Evolutionary conservation across 1,140 invertebrate species (phyloP).

Genomic region (Drosophila tani): DNA sequence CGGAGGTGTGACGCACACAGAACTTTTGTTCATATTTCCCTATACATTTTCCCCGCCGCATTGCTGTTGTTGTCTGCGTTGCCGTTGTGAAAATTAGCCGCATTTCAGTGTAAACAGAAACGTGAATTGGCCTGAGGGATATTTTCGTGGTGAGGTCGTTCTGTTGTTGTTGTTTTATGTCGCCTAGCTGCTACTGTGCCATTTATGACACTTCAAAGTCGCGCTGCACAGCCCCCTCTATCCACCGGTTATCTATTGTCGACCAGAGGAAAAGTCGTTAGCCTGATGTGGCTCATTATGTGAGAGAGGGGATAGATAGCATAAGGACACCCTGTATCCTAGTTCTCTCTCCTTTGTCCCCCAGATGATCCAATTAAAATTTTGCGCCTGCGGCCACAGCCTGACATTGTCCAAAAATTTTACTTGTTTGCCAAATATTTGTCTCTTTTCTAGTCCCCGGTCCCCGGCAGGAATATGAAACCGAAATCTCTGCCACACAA

Average conservation of each 20-base stretch:
- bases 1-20: constrained; percentile 54
- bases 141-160: constrained; percentile 34
- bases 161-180: constrained; percentile 39
- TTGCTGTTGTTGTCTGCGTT: constrained; percentile 37
- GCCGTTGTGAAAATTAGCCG: constrained; percentile 67
- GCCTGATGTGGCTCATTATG: constrained; percentile 70
- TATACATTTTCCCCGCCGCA: constrained; percentile 49
- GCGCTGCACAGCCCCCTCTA: constrained; percentile 13
- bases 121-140: constrained; percentile 57
- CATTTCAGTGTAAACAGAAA: constrained; percentile 62
- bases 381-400: constrained; percentile 42
- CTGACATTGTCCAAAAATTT: constrained; percentile 42
- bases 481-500: constrained; percentile 42
- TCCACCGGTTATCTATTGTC: constrained; percentile 36
- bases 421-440: constrained; percentile 43
- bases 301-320: constrained; percentile 18
- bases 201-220: constrained; percentile 73
- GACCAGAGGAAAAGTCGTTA: constrained; percentile 50
- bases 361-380: constrained; percentile 74
- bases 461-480: constrained; percentile 37
- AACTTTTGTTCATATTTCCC: constrained; percentile 53
- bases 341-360: constrained; percentile 35
- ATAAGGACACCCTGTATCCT: constrained; percentile 30
- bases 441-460: constrained; percentile 18
- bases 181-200: constrained; percentile 42